These are phyloP conservation scores for Urocyon cinereoargenteus DNA, from an alignment of 2,797 vertebrate species.

Conservation along the genomic window DNA sequence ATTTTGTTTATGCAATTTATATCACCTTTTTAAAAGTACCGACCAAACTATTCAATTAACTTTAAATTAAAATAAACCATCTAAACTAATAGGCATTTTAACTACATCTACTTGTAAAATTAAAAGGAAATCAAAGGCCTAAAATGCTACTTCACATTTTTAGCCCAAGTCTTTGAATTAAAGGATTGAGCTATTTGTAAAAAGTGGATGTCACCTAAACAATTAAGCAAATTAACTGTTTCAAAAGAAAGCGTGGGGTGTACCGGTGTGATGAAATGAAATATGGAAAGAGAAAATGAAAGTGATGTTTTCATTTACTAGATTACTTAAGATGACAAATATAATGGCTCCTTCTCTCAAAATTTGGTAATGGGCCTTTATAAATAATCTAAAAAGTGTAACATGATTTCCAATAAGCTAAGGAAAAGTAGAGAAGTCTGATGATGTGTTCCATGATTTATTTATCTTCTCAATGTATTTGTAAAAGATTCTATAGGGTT, in stretches of 20 bases:
- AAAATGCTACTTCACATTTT: conserved; percentile 54
- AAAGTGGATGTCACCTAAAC: conserved; percentile 24
- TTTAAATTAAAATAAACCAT: conserved; percentile 54
- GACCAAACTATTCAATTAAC: conserved; percentile 12
- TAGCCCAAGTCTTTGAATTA: conserved; percentile 28
- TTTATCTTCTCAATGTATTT: background rate
- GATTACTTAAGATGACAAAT: conserved; percentile 56
- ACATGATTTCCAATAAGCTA: conserved; percentile 24
- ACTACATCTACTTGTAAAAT: conserved; percentile 60
- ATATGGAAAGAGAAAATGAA: conserved; percentile 77
- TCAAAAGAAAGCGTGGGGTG: conserved; percentile 54
- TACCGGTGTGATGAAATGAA: conserved; percentile 48
- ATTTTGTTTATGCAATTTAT: background rate
- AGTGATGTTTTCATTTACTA: conserved; percentile 67
- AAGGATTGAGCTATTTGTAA: conserved; percentile 23
- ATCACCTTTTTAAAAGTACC: background rate
- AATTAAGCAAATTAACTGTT: conserved; percentile 59
- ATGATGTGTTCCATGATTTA: background rate
- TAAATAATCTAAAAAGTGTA: background rate
- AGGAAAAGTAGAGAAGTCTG: background rate
- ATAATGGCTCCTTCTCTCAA: conserved; percentile 51
- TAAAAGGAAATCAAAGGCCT: conserved; percentile 43
- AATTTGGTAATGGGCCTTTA: background rate
- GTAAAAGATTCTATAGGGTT: background rate
- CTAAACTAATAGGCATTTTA: conserved; percentile 18